Evolutionary conservation across 2,113 vertebrate genomes (phyloP).

Genomic region (Phyllostomus hastatus): DNA sequence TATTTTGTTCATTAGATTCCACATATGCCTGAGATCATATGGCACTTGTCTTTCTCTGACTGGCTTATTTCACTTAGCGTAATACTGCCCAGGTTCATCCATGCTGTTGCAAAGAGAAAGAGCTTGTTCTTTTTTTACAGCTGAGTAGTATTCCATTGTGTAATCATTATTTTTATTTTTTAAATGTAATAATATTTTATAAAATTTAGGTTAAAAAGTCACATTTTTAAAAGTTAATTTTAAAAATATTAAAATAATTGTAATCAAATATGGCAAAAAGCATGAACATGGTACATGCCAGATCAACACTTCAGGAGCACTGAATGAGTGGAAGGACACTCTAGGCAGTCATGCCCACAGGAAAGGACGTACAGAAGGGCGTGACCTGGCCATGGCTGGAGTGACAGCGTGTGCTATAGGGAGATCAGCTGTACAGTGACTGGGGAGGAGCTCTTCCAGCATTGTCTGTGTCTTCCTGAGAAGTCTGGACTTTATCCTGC

Average conservation of each 20-base stretch:
- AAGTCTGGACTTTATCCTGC: not conserved
- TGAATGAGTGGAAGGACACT: not conserved
- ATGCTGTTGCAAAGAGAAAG: too few relatives aligned
- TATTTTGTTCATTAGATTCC: too few relatives aligned
- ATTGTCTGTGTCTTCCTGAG: not conserved
- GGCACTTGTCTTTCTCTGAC: too few relatives aligned
- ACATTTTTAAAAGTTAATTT: not conserved
- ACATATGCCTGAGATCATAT: too few relatives aligned
- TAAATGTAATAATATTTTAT: not conserved
- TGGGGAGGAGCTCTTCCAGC: not conserved
- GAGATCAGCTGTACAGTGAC: not conserved
- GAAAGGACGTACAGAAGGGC: not conserved
- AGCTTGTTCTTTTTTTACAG: too few relatives aligned
- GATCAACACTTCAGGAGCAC: not conserved
- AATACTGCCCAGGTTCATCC: too few relatives aligned
- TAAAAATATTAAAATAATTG: not conserved
- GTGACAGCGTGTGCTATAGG: not conserved
- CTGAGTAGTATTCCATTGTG: too few relatives aligned
- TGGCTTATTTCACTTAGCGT: too few relatives aligned
- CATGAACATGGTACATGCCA: not conserved
- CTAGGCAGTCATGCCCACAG: not conserved
- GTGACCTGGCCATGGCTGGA: not conserved
- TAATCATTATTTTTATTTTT: not conserved
- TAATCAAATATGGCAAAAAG: not conserved
- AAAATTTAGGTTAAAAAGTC: not conserved